phyloP scores from a whole-genome alignment of 2,888 invertebrate species.

The Listrodromus nycthemerus region DNA sequence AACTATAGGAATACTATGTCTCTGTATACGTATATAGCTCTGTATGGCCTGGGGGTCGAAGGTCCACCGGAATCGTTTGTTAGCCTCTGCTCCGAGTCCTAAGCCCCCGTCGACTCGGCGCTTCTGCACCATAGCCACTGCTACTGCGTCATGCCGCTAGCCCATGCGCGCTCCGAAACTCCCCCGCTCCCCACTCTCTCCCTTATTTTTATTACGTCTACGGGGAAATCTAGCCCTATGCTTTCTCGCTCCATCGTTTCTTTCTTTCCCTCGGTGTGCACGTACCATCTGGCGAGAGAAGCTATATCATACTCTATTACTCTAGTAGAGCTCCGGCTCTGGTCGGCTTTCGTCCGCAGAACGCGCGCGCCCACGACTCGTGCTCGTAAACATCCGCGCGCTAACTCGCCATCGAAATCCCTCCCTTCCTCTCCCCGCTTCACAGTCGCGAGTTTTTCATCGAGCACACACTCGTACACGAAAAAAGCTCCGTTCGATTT shows the following conservation, averaged over 20 bases:
- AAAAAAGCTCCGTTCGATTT: constrained; percentile 37
- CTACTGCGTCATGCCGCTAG: constrained; percentile 54
- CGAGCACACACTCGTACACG: constrained; percentile 19
- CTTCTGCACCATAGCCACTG: constrained; percentile 51
- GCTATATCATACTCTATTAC: constrained; percentile 61
- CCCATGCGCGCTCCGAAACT: constrained; percentile 40
- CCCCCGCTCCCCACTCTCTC: constrained; percentile 31
- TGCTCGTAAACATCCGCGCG: constrained; percentile 66
- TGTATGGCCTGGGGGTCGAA: constrained; percentile 71
- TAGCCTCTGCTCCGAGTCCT: constrained; percentile 68
- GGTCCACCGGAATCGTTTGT: constrained; percentile 77
- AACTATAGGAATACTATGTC: constrained; percentile 25
- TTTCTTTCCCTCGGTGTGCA: constrained; percentile 57
- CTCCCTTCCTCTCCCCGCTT: constrained; percentile 6
- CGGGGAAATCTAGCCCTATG: constrained; percentile 80
- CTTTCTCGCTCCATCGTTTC: constrained; percentile 63
- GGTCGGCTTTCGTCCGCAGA: constrained; percentile 50
- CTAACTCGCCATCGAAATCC: constrained; percentile 45
- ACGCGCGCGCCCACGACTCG: constrained; percentile 58
- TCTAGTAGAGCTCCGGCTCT: constrained; percentile 33
- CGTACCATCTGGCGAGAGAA: constrained; percentile 67
- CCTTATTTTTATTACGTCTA: constrained; percentile 80
- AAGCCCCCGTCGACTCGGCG: constrained; percentile 63
- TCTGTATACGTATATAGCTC: constrained; percentile 32
- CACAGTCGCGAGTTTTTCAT: constrained; percentile 41